Evolutionary conservation across 2,888 invertebrate species (phyloP).

Genomic region (Dastarcus helophoroides): DNA sequence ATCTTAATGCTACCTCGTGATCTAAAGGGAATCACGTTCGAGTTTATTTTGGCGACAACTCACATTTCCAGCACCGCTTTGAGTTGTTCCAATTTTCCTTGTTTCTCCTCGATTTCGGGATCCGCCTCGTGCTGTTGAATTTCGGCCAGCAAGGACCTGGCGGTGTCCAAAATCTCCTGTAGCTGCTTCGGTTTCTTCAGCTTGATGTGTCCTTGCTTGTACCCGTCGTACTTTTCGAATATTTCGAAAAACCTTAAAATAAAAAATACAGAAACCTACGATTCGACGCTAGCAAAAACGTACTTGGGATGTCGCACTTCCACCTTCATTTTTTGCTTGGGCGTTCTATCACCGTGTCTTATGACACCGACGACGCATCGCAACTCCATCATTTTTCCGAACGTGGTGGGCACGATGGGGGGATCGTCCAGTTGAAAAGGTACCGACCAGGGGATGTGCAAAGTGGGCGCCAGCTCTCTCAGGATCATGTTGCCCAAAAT

Average conservation of each 20-base stretch:
- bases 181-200: constrained; percentile 94
- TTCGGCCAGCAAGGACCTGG: constrained; percentile 78
- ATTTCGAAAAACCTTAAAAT: constrained; percentile 85
- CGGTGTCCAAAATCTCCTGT: constrained; percentile 95
- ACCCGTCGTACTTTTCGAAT: constrained; percentile 94
- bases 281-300: constrained; percentile 19
- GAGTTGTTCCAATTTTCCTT: constrained; percentile 91
- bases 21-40: too few relatives aligned
- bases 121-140: constrained; percentile 80
- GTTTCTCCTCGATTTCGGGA: constrained; percentile 91
- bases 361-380: constrained; percentile 97
- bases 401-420: constrained; percentile 96
- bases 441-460: constrained; percentile 96
- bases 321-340: constrained; percentile 99
- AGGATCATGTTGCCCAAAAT: constrained; percentile 97
- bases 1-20: too few relatives aligned
- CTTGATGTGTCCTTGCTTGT: constrained; percentile 92
- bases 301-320: constrained; percentile 93
- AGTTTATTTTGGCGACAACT: too few relatives aligned
- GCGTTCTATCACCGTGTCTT: constrained; percentile 95
- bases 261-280: constrained; percentile 4
- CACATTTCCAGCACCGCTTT: constrained; percentile 99
- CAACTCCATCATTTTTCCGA: constrained; percentile 90
- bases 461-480: constrained; percentile 83
- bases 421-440: constrained; percentile 97